phyloP scores from a whole-genome alignment of 1,140 invertebrate species.

The Fopius arisanus region DNA sequence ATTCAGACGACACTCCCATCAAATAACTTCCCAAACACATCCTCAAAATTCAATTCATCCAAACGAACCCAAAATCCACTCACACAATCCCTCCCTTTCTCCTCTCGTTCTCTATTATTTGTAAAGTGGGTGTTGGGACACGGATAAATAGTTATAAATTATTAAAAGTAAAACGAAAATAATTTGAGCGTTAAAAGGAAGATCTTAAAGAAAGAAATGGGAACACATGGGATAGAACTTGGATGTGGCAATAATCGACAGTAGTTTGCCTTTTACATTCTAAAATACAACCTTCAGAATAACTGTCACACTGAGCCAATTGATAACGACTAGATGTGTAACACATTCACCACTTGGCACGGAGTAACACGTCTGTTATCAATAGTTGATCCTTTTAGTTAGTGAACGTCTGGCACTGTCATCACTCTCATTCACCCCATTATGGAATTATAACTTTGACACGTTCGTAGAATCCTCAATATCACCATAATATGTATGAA shows the following conservation, averaged over 20 bases:
- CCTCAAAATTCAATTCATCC: background rate
- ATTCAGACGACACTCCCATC: background rate
- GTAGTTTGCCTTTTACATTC: background rate
- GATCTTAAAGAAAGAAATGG: background rate
- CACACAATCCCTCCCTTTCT: background rate
- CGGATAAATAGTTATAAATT: background rate
- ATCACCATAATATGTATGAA: background rate
- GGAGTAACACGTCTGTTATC: constrained; percentile 32
- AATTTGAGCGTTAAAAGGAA: background rate
- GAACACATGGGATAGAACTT: background rate
- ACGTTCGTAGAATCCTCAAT: background rate
- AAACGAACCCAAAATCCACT: background rate
- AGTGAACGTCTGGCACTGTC: background rate
- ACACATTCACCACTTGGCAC: constrained; percentile 51
- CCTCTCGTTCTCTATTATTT: no score
- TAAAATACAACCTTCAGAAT: background rate
- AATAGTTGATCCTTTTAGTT: constrained; percentile 13
- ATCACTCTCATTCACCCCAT: background rate
- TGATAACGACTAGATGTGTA: constrained; percentile 19
- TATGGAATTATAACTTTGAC: background rate
- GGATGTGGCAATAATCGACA: background rate
- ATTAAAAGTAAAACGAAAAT: background rate
- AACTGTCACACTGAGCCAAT: background rate
- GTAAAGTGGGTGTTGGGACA: constrained; percentile 42
- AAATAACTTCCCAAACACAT: background rate